phyloP scores from a whole-genome alignment of 2,113 vertebrate genomes.

The Merops nubicus region DNA sequence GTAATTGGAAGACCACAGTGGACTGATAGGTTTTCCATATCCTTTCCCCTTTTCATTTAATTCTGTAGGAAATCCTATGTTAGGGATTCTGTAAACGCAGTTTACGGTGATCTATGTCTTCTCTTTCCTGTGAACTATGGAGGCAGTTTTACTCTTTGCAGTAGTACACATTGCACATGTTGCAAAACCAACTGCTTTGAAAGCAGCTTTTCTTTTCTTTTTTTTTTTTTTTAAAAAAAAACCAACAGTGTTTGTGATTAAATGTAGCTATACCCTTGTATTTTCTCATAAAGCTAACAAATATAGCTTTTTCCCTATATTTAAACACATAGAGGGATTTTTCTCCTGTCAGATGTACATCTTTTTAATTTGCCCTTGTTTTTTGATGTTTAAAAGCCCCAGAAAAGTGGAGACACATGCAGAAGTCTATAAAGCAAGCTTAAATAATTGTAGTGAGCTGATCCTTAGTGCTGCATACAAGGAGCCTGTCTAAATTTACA shows the following conservation, averaged over 20 bases:
- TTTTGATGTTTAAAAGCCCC: background rate
- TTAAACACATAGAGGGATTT: background rate
- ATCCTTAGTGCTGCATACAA: background rate
- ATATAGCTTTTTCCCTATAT: background rate
- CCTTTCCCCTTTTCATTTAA: background rate
- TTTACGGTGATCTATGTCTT: background rate
- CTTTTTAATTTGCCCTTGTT: background rate
- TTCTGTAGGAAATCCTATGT: background rate
- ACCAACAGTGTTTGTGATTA: background rate
- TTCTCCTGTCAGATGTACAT: background rate
- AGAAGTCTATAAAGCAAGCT: background rate
- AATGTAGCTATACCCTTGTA: background rate
- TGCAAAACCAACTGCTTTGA: conserved; percentile 18
- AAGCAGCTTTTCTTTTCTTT: background rate
- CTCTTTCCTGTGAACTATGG: background rate
- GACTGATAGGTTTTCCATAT: background rate
- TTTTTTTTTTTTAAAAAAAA: background rate
- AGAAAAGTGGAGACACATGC: background rate
- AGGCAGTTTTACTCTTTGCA: background rate
- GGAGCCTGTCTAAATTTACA: background rate
- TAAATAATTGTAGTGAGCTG: background rate
- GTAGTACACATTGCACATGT: background rate
- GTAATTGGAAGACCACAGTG: background rate
- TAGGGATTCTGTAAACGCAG: background rate
- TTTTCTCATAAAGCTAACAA: background rate